These are phyloP conservation scores for Scrobipalpa atriplicella DNA, from an alignment of 2,888 invertebrate species.

Conservation along the genomic window DNA sequence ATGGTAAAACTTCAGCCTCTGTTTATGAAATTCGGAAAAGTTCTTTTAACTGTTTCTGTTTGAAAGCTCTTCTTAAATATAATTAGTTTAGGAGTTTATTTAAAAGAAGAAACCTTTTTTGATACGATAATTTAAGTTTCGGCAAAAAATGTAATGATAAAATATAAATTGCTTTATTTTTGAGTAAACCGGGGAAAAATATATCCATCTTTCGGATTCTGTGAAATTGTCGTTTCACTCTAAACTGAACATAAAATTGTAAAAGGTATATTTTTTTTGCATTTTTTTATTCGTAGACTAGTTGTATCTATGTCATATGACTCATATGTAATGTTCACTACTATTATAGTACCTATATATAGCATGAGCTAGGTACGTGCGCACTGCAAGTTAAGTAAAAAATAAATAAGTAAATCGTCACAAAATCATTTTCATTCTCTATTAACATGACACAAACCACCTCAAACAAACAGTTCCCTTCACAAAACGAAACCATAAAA, in stretches of 20 bases:
- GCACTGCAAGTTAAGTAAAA: not conserved
- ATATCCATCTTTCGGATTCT: too few species aligned
- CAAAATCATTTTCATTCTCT: not conserved
- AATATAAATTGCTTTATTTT: not conserved
- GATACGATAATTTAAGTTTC: not conserved
- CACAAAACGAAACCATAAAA: conserved; percentile 44
- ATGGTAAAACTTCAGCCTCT: not conserved
- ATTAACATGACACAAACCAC: conserved; percentile 11
- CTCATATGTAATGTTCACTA: too few species aligned
- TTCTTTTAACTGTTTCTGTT: conserved; percentile 8
- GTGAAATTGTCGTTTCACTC: too few species aligned
- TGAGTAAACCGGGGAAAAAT: too few species aligned
- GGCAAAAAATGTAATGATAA: not conserved
- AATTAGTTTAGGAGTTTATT: conserved; percentile 6
- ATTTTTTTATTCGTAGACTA: too few species aligned
- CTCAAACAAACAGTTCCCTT: conserved; percentile 31
- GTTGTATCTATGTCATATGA: too few species aligned
- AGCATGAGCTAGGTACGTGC: not conserved
- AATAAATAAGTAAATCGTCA: not conserved
- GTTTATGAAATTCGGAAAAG: conserved; percentile 17
- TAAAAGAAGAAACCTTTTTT: not conserved
- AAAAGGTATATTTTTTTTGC: too few species aligned
- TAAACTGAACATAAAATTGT: too few species aligned
- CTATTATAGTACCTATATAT: too few species aligned
- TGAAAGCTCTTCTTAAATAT: not conserved